Evolutionary conservation across 2,113 vertebrate species (phyloP), one percentile per base, ranked within the genome.

Genomic region (Tupaia tana): DNA sequence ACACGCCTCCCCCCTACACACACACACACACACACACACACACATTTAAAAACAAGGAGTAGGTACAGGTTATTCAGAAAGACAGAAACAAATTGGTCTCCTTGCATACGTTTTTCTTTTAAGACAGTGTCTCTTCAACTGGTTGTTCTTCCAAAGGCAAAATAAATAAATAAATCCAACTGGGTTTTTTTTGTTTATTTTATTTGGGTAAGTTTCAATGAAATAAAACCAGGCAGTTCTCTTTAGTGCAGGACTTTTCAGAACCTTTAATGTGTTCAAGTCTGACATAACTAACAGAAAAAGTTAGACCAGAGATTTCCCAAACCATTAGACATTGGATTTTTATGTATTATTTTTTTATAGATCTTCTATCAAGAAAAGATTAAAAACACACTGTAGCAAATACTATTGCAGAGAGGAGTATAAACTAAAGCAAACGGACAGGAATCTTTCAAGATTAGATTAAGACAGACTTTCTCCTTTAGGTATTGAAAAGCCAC

Each of bases 381-480:
- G 3, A 20, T 66, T 70, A 66, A 16, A 58, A 70, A 90, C n/a
- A 10, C 54, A 2, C 18, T 71, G 24, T 22, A 88, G 82, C 54
- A 88, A 73, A 77, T 2, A 5, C 8, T 18, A 2, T 67, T 10
- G 7, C 10, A 7, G n/a, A 59, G 54, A 64, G 22, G 16, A 78
- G 43, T n/a, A 22, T 15, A 61, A 61, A 69, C 66, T 31, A 86
- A 56, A 66, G n/a, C n/a, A 8, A 27, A 93, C 6, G 22, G 27
- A 63, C 3, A 18, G 31, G 64, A 61, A 75, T 34, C 70, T 24
- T 92, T 59, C 63, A 81, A 66, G 54, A n/a, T 22, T 79, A 56
- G 14, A 81, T 80, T 54, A 95, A 97, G 71, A 86, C 58, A 73
- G 81, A 88, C 61, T 92, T 80, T 27, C 20, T 9, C n/a, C 67